Conservation (phyloP, 1,140 invertebrate genomes). For the Polypedilum pembai region DNA sequence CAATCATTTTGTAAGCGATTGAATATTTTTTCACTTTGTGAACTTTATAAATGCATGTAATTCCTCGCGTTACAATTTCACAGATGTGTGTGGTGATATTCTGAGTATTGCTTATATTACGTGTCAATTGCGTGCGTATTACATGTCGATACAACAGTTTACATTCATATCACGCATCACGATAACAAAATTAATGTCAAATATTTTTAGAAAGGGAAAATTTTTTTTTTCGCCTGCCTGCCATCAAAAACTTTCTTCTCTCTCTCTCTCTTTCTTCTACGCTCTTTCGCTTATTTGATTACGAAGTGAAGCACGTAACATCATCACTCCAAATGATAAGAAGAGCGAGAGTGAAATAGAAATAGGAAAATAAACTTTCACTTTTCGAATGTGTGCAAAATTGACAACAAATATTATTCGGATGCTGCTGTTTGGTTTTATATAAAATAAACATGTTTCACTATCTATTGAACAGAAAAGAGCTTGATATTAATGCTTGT, state of each 20-base stretch:
- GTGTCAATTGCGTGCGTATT: conserved; percentile 25
- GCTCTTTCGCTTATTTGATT: not conserved
- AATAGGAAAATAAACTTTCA: too few relatives aligned
- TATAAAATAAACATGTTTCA: conserved; percentile 14
- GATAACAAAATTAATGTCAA: conserved; percentile 27
- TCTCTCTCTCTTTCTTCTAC: not conserved
- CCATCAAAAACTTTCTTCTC: not conserved
- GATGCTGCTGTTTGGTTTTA: not conserved
- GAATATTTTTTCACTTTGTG: too few relatives aligned
- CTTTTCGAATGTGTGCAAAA: not conserved
- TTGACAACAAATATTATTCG: conserved; percentile 9
- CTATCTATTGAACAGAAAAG: not conserved
- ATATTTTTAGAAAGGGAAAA: conserved; percentile 7
- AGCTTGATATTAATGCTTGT: too few relatives aligned
- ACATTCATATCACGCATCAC: not conserved
- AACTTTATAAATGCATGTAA: too few relatives aligned
- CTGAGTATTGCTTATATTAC: conserved; percentile 25
- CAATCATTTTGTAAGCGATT: too few relatives aligned
- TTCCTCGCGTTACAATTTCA: not conserved
- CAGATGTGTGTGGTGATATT: not conserved
- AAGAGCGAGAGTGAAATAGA: too few relatives aligned
- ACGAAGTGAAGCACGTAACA: conserved; percentile 10
- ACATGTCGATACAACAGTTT: conserved; percentile 13
- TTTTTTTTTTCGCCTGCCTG: not conserved
- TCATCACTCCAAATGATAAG: not conserved